These are phyloP conservation scores for Odontomachus brunneus DNA, from an alignment of 1,140 invertebrate species.

Conservation along the genomic window DNA sequence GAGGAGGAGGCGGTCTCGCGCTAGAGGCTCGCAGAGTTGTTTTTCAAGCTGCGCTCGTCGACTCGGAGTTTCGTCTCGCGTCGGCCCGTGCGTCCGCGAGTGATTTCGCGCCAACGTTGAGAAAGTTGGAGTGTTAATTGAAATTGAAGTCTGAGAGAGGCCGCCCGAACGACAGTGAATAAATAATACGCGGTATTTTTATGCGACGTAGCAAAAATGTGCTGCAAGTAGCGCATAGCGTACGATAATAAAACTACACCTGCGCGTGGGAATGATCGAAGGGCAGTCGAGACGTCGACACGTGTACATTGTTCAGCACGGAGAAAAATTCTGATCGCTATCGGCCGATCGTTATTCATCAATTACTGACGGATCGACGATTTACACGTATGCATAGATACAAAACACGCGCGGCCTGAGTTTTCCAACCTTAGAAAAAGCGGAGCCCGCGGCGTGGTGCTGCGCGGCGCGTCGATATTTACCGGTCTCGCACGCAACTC, in stretches of 20 bases:
- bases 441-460: neutral
- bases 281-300: neutral
- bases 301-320: neutral
- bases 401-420: neutral
- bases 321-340: constrained; percentile 34
- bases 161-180: no score
- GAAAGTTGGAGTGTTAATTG: no score
- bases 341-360: constrained; percentile 34
- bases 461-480: neutral
- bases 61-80: no score
- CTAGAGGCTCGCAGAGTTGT: no score
- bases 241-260: neutral
- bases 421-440: constrained; percentile 21
- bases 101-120: no score
- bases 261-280: neutral
- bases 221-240: neutral
- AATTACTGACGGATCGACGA: constrained; percentile 37
- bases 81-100: no score
- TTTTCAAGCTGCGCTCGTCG: no score
- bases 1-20: no score
- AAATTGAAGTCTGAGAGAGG: no score
- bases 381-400: constrained; percentile 28
- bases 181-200: no score
- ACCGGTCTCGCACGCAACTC: neutral
- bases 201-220: no score